A percentile compares a stretch with the other conserved stretches of the same genome.
phyloP scores from a whole-genome alignment of 2,797 vertebrate genomes.

The Eremophila alpestris region DNA sequence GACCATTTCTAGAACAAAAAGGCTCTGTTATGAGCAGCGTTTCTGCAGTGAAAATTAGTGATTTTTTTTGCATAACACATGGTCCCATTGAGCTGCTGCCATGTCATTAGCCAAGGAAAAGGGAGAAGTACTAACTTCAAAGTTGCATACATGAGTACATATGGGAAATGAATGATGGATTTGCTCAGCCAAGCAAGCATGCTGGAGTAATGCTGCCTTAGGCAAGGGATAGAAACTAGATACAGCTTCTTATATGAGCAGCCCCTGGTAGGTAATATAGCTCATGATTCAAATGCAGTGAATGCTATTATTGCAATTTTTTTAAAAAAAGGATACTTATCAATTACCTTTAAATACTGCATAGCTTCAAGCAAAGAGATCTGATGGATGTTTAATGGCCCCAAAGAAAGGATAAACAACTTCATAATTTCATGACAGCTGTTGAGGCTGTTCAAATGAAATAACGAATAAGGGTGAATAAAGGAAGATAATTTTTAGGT shows the following conservation, averaged over 20 bases:
- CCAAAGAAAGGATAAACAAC: not conserved
- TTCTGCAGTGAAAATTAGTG: not conserved
- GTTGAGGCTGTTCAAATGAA: not conserved
- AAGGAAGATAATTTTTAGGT: not conserved
- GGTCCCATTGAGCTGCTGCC: not conserved
- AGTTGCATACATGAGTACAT: not conserved
- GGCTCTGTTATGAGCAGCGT: not conserved
- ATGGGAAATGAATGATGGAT: not conserved
- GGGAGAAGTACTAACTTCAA: not conserved
- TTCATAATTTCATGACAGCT: not conserved
- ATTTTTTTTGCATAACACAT: not conserved
- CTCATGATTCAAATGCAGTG: not conserved
- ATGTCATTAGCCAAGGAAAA: not conserved
- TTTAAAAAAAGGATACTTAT: not conserved
- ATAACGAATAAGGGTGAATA: not conserved
- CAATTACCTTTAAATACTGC: not conserved
- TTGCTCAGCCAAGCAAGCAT: not conserved
- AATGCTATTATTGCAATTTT: not conserved
- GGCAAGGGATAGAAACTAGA: not conserved
- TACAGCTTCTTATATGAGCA: not conserved
- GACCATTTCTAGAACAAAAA: not conserved
- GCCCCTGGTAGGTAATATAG: not conserved
- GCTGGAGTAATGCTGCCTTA: not conserved
- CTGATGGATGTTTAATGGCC: not conserved
- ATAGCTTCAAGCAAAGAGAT: not conserved